Evolutionary conservation across 1,140 invertebrate genomes (phyloP).

Genomic region (Orius insidiosus): DNA sequence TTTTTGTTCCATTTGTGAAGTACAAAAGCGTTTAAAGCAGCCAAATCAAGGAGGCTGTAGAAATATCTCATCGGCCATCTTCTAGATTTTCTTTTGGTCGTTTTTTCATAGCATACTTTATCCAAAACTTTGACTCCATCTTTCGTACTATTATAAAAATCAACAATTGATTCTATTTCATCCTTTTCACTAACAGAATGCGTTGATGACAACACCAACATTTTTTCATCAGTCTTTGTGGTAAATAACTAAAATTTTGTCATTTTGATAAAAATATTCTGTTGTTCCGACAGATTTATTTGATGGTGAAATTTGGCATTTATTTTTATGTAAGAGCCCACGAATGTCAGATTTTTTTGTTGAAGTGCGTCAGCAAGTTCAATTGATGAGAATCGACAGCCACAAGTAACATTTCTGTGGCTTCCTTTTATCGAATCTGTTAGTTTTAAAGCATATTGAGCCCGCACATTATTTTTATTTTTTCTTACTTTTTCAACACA

Average conservation of each 20-base stretch:
- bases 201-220: slow-evolving; percentile 24
- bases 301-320: neutral
- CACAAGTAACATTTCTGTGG: no score
- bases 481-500: no score
- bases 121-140: slow-evolving; percentile 22
- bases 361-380: no score
- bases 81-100: slow-evolving; percentile 17
- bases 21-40: slow-evolving; percentile 17
- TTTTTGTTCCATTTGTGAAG: no score
- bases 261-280: slow-evolving; percentile 21
- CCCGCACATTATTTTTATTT: no score
- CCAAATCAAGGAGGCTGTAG: slow-evolving; percentile 21
- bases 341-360: no score
- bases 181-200: slow-evolving; percentile 19
- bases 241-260: slow-evolving; percentile 25
- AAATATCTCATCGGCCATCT: slow-evolving; percentile 24
- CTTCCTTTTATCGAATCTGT: no score
- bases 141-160: slow-evolving; percentile 23
- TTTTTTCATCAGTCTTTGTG: slow-evolving; percentile 23
- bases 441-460: no score
- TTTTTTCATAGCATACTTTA: slow-evolving; percentile 21
- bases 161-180: slow-evolving; percentile 21
- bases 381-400: no score
- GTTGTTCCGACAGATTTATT: neutral
- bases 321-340: no score